Evolutionary conservation across 2,113 vertebrate genomes (phyloP).

Genomic region (Noturus placidus): DNA sequence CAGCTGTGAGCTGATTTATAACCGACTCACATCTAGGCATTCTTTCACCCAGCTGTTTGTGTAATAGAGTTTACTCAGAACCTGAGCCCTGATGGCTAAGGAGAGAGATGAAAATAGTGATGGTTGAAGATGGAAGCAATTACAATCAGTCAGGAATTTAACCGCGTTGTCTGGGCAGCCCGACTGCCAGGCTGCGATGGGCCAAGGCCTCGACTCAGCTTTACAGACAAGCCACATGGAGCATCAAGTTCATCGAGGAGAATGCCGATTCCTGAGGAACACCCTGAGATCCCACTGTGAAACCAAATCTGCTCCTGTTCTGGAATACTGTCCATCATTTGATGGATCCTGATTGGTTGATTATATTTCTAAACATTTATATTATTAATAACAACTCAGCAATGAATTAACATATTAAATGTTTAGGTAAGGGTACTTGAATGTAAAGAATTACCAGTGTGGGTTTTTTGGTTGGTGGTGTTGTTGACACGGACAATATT

Average conservation of each 20-base stretch:
- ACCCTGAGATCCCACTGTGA: not conserved
- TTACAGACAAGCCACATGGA: not conserved
- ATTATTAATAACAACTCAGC: not conserved
- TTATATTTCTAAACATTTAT: not conserved
- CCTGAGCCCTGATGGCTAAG: not conserved
- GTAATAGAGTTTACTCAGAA: not conserved
- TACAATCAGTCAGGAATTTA: slow-evolving; percentile 57
- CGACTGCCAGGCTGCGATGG: not conserved
- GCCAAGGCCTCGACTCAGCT: slow-evolving; percentile 4
- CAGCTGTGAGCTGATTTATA: slow-evolving; percentile 16
- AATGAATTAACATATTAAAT: not conserved
- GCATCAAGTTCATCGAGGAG: not conserved
- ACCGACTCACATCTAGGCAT: not conserved
- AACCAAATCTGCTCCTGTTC: not conserved
- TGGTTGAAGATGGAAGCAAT: slow-evolving; percentile 56
- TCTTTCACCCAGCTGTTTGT: slow-evolving; percentile 5
- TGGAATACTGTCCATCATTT: not conserved
- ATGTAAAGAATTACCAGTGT: not conserved
- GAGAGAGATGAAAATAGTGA: slow-evolving; percentile 41
- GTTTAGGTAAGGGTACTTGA: not conserved
- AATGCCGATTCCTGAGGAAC: not conserved
- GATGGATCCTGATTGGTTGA: not conserved
- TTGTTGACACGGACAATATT: not conserved
- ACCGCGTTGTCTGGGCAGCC: slow-evolving; percentile 22
- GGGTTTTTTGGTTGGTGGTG: not conserved